Evolutionary conservation across 2,888 invertebrate species (phyloP), one percentile per base, ranked within the genome.

Genomic region (Spisula subtruncata): DNA sequence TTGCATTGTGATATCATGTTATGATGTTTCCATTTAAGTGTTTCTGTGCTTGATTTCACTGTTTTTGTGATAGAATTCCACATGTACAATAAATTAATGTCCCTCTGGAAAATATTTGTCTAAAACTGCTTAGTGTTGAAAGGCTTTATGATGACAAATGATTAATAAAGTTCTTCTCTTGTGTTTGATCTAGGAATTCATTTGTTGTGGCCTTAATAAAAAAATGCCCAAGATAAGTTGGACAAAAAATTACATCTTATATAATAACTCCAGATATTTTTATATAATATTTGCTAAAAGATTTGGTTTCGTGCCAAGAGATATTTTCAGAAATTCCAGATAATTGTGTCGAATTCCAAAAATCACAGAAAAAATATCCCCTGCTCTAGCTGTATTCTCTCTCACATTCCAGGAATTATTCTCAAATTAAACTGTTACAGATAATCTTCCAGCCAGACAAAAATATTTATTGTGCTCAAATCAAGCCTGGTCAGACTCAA

Each of bases 251-350:
- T 66, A 66, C 25, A 66, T 66, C n/a, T 66, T 25, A 66, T n/a
- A 66, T 66, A 4, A 66, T n/a, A 66, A 66, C n/a, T 66, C 12
- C 60, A n/a, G 60, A n/a, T 25, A 25, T 25, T 66, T 56, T 66
- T 25, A 10, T 66, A 66, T 25, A n/a, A 66, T 66, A 66, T 66
- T 66, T 66, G 60, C 12, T 66, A 66, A n/a, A 25, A 25, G 25
- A 25, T n/a, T 66, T 66, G 60, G 60, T 66, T 66, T 66, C 60
- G 10, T 66, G 60, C 60, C 60, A 66, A n/a, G 25, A 25, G 60
- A 66, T 66, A 66, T 66, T 66, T 66, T 66, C 60, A 66, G 60
- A 66, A 66, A n/a, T 66, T n/a, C 12, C 60, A 25, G 60, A 66
- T 66, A 66, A 66, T 25, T 66, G 60, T 66, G 60, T 66, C n/a